Evolutionary conservation across 2,797 vertebrate species (phyloP).

Genomic region (Eutrigla gurnardus): DNA sequence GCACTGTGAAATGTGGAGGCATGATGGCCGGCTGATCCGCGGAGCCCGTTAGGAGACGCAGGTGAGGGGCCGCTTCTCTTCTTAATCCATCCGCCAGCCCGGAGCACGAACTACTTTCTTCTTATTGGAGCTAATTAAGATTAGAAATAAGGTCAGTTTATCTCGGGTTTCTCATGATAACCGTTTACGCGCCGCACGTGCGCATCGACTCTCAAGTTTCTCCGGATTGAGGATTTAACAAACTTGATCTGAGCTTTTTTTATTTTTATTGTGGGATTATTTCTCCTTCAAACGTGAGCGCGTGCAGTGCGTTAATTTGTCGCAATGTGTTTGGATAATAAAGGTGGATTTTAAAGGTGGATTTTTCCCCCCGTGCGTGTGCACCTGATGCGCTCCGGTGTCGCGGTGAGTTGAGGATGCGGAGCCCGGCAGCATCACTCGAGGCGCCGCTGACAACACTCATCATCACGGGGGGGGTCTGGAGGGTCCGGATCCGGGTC

Average conservation of each 20-base stretch:
- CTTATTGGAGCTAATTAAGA: slow-evolving; percentile 16
- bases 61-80: slow-evolving; percentile 72
- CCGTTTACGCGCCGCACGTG: slow-evolving; percentile 12
- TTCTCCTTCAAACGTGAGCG: background rate
- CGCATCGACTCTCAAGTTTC: slow-evolving; percentile 51
- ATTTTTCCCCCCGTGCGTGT: slow-evolving; percentile 50
- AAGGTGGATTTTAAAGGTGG: slow-evolving; percentile 42
- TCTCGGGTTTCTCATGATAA: slow-evolving; percentile 8
- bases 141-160: background rate
- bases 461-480: background rate
- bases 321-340: slow-evolving; percentile 48
- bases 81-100: too few relatives aligned
- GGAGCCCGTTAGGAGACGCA: slow-evolving; percentile 75
- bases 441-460: slow-evolving; percentile 26
- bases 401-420: slow-evolving; percentile 69
- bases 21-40: slow-evolving; percentile 85
- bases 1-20: slow-evolving; percentile 91
- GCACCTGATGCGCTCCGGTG: slow-evolving; percentile 80
- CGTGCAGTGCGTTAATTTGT: slow-evolving; percentile 33
- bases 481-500: too few relatives aligned
- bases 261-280: too few relatives aligned
- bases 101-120: slow-evolving; percentile 60
- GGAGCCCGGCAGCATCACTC: slow-evolving; percentile 58
- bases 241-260: slow-evolving; percentile 59
- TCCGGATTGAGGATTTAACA: slow-evolving; percentile 35